Evolutionary conservation across 2,797 vertebrate genomes (phyloP), one percentile per base, ranked within the genome.

Genomic region (Halcyon badia): DNA sequence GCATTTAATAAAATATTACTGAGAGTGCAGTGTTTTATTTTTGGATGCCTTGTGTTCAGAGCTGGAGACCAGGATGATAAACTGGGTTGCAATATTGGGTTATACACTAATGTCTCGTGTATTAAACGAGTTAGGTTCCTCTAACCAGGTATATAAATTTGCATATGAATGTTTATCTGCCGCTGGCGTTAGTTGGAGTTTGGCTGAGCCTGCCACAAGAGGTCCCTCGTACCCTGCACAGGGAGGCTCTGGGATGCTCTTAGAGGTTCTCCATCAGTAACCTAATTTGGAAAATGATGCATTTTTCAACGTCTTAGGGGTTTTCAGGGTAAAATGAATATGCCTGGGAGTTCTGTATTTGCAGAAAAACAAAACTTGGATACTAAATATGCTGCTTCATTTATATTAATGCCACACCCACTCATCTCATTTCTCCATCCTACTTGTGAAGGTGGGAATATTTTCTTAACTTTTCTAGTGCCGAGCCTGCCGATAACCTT

Each of bases 141-240:
- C 20, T 37, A 60, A 81, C 4, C 17, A 57, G 51, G n/a, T 5
- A 15, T 7, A 79, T 10, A 60, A 60, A 48, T 11, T 20, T 31
- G 65, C 48, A 33, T 66, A 15, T 10, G 7, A 11, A 11, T 68
- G 49, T 79, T 72, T 48, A 13, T 69, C 39, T n/a, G 61, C 41
- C 5, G 1, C 56, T 26, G 68, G 61, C 37, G 17, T 44, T 26
- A 18, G n/a, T 37, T 22, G 46, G 46, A 42, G n/a, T n/a, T 19
- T 1, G 41, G 49, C 42, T 13, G 65, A 31, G 25, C 26, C 14
- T 46, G 41, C n/a, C 9, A 96, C 89, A 82, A 98, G 98, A 97
- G 97, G 98, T 95, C 96, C 64, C 83, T 70, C 58, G 13, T 57
- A 56, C 87, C 68, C 96, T 68, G 91, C 2, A 1, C 18, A 76